Evolutionary conservation across 2,113 vertebrate genomes (phyloP).

Genomic region (Lichenostomus cassidix): DNA sequence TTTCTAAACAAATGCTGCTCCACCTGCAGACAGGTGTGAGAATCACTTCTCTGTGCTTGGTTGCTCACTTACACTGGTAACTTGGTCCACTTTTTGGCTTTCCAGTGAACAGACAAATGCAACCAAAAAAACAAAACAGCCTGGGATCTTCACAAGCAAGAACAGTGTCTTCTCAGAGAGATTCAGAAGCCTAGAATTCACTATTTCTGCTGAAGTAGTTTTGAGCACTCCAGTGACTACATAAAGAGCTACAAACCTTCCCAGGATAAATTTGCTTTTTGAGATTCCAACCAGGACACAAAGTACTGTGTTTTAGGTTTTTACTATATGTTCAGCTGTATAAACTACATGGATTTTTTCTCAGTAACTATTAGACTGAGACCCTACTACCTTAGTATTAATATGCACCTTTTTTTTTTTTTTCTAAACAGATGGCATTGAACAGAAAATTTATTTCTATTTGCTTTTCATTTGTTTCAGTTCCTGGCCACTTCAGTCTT

Average conservation of each 20-base stretch:
- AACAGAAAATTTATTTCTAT: neutral
- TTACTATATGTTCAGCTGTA: neutral
- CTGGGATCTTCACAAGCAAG: neutral
- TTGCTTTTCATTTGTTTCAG: conserved; percentile 53
- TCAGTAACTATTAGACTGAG: neutral
- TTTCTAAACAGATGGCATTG: neutral
- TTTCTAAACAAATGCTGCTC: neutral
- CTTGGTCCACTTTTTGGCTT: neutral
- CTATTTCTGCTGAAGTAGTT: neutral
- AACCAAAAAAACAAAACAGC: neutral
- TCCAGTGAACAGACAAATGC: neutral
- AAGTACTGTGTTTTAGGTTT: neutral
- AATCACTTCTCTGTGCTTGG: neutral
- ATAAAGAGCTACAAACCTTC: neutral
- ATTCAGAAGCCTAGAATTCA: neutral
- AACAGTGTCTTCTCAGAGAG: neutral
- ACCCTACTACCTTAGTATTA: neutral
- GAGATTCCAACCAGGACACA: neutral
- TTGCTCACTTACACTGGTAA: neutral
- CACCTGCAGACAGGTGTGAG: neutral
- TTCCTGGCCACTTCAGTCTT: conserved; percentile 73
- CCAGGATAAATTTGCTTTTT: neutral
- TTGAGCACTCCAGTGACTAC: neutral
- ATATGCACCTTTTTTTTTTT: neutral
- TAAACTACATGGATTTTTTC: neutral